phyloP scores from a whole-genome alignment of 2,888 invertebrate species.

The Drosophila paucipuncta region DNA sequence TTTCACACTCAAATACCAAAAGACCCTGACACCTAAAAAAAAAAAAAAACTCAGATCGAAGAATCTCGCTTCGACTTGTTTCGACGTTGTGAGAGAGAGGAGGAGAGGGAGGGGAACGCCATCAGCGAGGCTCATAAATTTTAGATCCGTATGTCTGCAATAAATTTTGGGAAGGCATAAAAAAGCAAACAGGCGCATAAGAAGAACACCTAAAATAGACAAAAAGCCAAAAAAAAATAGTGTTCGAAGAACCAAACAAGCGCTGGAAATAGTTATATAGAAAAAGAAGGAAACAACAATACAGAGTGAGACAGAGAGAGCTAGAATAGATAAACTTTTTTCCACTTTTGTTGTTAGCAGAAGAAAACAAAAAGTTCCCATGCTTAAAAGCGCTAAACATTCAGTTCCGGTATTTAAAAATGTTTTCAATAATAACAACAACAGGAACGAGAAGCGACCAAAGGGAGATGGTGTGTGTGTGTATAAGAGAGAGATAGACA shows the following conservation, averaged over 20 bases:
- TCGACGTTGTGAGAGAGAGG: not conserved
- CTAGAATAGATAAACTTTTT: constrained; percentile 30
- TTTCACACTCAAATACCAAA: not conserved
- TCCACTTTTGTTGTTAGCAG: constrained; percentile 35
- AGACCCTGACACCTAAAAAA: constrained; percentile 16
- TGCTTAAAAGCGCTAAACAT: constrained; percentile 83
- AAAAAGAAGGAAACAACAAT: not conserved
- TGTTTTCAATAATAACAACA: constrained; percentile 77
- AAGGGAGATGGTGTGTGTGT: constrained; percentile 16
- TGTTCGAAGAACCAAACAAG: constrained; percentile 47
- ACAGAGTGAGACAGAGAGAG: constrained; percentile 25
- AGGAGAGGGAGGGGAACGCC: not conserved
- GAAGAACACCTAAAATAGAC: constrained; percentile 73
- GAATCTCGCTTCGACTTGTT: constrained; percentile 4
- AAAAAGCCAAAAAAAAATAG: constrained; percentile 54
- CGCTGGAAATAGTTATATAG: constrained; percentile 14
- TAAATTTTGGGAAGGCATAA: constrained; percentile 71
- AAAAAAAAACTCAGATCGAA: constrained; percentile 4
- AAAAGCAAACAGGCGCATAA: constrained; percentile 51
- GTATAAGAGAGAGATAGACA: constrained; percentile 11
- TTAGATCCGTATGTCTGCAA: constrained; percentile 71
- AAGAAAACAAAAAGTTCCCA: constrained; percentile 81
- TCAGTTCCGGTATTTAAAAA: constrained; percentile 84
- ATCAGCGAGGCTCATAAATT: constrained; percentile 64
- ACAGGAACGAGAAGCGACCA: constrained; percentile 26